Evolutionary conservation across 2,113 vertebrate species (phyloP).

Genomic region (Craseonycteris thonglongyai): DNA sequence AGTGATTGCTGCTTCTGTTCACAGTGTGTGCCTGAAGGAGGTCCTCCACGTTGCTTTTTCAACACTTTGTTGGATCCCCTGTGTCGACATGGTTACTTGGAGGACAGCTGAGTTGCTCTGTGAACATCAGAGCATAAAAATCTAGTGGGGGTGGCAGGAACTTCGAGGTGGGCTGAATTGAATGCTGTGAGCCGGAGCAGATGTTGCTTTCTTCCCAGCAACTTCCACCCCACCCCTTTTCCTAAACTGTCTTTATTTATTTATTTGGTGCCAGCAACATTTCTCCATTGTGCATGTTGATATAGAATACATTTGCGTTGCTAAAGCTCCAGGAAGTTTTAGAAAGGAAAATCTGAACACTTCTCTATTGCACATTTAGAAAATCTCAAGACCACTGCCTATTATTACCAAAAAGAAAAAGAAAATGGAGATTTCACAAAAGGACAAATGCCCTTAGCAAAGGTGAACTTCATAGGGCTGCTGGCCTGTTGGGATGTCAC

Average conservation of each 20-base stretch:
- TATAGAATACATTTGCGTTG: neutral
- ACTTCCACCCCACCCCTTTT: neutral
- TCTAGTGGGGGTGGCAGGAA: neutral
- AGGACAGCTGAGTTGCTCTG: neutral
- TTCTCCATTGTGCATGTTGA: neutral
- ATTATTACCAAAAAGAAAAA: neutral
- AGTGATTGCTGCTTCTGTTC: conserved; percentile 67
- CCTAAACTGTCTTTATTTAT: conserved; percentile 30
- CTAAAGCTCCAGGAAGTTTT: conserved; percentile 29
- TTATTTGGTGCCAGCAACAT: conserved; percentile 33
- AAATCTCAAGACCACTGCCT: neutral
- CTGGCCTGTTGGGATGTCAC: neutral
- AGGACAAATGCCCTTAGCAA: neutral
- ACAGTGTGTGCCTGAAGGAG: conserved; percentile 62
- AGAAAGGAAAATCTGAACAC: conserved; percentile 50
- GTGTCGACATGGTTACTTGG: conserved; percentile 29
- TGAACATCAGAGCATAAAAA: conserved; percentile 42
- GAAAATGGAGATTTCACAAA: neutral
- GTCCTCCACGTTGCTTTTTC: conserved; percentile 55
- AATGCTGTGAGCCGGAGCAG: conserved; percentile 5
- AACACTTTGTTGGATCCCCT: conserved; percentile 54
- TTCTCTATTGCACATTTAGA: conserved; percentile 63
- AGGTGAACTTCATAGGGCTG: neutral
- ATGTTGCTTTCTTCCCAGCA: conserved; percentile 57
- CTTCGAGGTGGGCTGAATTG: conserved; percentile 59